Evolutionary conservation across 2,797 vertebrate genomes (phyloP), one percentile per base, ranked within the genome.

Genomic region (Phoxinus dragarum): DNA sequence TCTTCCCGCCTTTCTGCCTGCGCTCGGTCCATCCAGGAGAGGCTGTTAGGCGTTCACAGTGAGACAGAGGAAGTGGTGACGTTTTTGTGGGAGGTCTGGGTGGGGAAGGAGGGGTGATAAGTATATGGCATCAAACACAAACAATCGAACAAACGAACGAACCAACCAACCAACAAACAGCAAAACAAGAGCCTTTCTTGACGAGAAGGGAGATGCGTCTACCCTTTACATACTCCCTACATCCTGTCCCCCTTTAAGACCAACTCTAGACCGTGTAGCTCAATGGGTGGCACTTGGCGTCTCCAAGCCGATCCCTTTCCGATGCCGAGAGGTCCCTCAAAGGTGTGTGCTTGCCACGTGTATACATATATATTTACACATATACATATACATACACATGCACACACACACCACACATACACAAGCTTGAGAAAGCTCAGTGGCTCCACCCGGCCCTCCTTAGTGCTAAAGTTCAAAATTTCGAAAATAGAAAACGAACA

Each of bases 361-460:
- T 94, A 94, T 93, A 94, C 93, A 93, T 93, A 92, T 92, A 93
- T 95, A 95, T 94, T 93, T 94, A 94, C 93, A 87, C 86, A 40
- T 88, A 84, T 80, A 87, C 84, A 81, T 86, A 90, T 79, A 87
- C 84, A 82, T 86, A 90, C 73, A 88, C 52, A 88, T 83, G 86
- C 68, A 87, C 84, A 75, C 84, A 86, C 77, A 84, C 67, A n/a
- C n/a, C 90, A 88, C 88, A 88, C 92, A 84, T 91, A 91, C 88
- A 54, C 93, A 91, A 90, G 92, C 91, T 92, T 88, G 87, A 92
- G 91, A 93, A 90, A 90, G 87, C 92, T 94, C 87, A 90, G 89
- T 91, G 87, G 89, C 92, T 93, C 91, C 90, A 86, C 90, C 93
- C 89, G 90, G 86, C 90, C 88, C 77, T 92, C 90, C 90, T 90